Base-by-base conservation (phyloP, 1,140 invertebrate species). In the Lordiphosa clarofinis region DNA sequence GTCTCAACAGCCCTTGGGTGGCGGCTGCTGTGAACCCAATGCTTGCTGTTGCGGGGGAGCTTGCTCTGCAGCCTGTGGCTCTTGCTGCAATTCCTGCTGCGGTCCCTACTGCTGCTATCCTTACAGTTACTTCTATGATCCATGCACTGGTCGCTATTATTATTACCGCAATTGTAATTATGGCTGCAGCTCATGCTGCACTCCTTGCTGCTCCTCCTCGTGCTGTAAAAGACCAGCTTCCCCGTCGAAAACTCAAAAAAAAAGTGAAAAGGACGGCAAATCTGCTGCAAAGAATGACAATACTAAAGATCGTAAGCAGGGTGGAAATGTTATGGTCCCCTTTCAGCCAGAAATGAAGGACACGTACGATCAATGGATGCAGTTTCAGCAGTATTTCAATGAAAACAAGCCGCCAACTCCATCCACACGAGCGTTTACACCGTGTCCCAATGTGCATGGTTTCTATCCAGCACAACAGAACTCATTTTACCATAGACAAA, bases 101-200 rank as follows among this genome's bases (percentile, higher is more conserved):
- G 4, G 9, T 31, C 43, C 43, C 7, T 19, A 28, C 24, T 64
- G 50, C 11, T 58, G 31, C 12, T 36, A 52, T 7, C 50, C 56
- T 4, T 31, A 47, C 13, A 8, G 36, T 8, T 74, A 47, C 11
- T 49, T 33, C 40, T 74, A 52, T 21, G 65, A 66, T 64, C 58
- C 71, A 6, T 64, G 31, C 46, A 75, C 57, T 10, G 61, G 71
- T 1, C 46, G 19, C 5, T 82, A 53, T 28, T 72, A 39, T 39
- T 82, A 61, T 44, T 50, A 36, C 4, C 36, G 38, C 2, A 43
- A 47, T 4, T 42, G 57, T 44, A 52, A 39, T 39, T 57, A 35
- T 24, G 13, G 12, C 9, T 53, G 57, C 38, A 33, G 24, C 40
- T 64, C 48, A 9, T 38, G 43, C 31, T 60, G 56, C 43, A 43